These are phyloP conservation scores for Hydroisotoma schaefferi DNA, from an alignment of 2,888 invertebrate genomes.

Conservation along the genomic window DNA sequence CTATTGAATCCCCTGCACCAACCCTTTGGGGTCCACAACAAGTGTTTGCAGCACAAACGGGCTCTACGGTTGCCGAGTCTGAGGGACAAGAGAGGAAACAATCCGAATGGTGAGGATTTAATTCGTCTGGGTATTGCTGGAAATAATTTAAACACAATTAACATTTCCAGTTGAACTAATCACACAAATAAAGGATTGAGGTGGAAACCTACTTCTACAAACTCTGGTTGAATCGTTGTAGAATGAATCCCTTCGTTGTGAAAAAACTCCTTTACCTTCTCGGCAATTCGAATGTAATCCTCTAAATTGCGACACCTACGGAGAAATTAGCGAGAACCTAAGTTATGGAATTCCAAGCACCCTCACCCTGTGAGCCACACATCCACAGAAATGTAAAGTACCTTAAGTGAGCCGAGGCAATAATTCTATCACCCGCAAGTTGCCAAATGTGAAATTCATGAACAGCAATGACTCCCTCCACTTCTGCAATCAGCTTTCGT, in stretches of 20 bases:
- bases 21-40: conserved; percentile 68
- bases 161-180: not conserved
- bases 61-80: conserved; percentile 53
- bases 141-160: not conserved
- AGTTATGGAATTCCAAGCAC: too few relatives aligned
- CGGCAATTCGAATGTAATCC: conserved; percentile 96
- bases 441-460: conserved; percentile 99
- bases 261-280: conserved; percentile 93
- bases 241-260: conserved; percentile 98
- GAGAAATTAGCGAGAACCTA: too few relatives aligned
- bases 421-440: conserved; percentile 83
- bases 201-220: conserved; percentile 66
- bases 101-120: conserved; percentile 53
- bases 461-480: conserved; percentile 91
- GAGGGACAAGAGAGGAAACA: conserved; percentile 80
- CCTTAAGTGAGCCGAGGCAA: conserved; percentile 95
- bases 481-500: conserved; percentile 76
- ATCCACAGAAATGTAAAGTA: not conserved
- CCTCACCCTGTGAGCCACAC: too few relatives aligned
- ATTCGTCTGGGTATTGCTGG: conserved; percentile 43
- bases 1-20: not conserved
- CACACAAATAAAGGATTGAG: not conserved
- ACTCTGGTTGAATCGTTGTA: conserved; percentile 97
- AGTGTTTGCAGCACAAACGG: conserved; percentile 76
- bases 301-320: conserved; percentile 81